Conservation (phyloP, 2,888 invertebrate genomes). For the Plusia festucae region DNA sequence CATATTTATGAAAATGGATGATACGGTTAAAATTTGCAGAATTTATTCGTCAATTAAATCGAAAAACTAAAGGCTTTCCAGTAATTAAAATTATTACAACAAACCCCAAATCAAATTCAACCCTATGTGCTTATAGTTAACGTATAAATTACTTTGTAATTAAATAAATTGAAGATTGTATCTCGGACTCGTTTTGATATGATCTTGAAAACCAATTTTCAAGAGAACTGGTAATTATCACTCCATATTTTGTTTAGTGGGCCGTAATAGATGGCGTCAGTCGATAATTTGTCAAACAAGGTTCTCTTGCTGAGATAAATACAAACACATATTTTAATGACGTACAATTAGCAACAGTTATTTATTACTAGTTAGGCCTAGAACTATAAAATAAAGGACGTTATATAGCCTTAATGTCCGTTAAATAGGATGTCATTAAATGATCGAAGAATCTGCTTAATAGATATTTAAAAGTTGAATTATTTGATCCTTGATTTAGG, state of each 20-base stretch:
- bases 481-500: no score
- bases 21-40: background rate
- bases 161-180: background rate
- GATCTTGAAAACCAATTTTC: conserved; percentile 32
- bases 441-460: background rate
- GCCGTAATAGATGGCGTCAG: conserved; percentile 42
- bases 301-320: conserved; percentile 26
- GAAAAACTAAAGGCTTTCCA: background rate
- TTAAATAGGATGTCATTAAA: background rate
- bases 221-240: conserved; percentile 29
- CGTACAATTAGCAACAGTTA: conserved; percentile 18
- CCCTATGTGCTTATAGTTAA: rapidly evolving
- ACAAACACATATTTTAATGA: conserved; percentile 11
- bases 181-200: conserved; percentile 15
- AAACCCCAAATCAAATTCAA: background rate
- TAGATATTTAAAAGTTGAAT: background rate
- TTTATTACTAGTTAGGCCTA: conserved; percentile 8
- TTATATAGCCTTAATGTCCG: background rate
- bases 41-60: conserved; percentile 8
- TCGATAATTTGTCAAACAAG: conserved; percentile 42
- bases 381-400: conserved; percentile 7
- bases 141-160: conserved; percentile 10
- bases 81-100: background rate
- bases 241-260: conserved; percentile 33
- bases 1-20: conserved; percentile 10